Base-by-base conservation (phyloP, 2,888 invertebrate genomes). In the Drosophila recens region DNA sequence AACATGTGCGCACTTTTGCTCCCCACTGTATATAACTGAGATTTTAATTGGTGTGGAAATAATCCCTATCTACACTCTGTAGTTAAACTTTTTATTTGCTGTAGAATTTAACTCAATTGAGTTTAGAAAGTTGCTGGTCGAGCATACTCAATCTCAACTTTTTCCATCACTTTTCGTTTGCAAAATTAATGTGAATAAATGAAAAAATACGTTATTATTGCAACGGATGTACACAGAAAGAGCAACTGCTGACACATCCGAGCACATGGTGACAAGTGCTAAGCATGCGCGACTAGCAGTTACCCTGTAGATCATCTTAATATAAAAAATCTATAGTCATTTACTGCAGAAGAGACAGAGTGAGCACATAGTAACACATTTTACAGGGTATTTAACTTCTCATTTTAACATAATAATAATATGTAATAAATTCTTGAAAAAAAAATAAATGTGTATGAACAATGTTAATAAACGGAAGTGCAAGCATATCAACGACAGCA, bases 401-500 rank as follows among this genome's bases (percentile, higher is more conserved):
- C 3, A 15, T 11, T 45, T 40, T 20, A 17, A 33, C 15, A 70
- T 56, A 33, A 53, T 54, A 65, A 73, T 65, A 66, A 73, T 63
- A 59, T 67, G 57, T 77, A 69, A 74, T 73, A 73, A 67, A 76
- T 67, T 67, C 69, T 77, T 74, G 46, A 23, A 61, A 61, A 67
- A 62, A 56, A 46, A 27, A 67, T 17, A 48, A 51, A 57, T 36
- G 38, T 57, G 13, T 61, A 57, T 59, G 33, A 62, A 64, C 68
- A 82, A 53, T 69, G 68, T 80, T 79, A 79, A 69, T 79, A 68
- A 83, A 75, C 83, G 81, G 90, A 80, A 86, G 75, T 54, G 66
- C 53, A 61, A 64, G 63, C 71, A 76, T 70, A 79, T 79, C 79
- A 68, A 53, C 67, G 62, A 43, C 66, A 67, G 38, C 53, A 30